Evolutionary conservation across 2,888 invertebrate species (phyloP).

Genomic region (Tenthredo mesomela): DNA sequence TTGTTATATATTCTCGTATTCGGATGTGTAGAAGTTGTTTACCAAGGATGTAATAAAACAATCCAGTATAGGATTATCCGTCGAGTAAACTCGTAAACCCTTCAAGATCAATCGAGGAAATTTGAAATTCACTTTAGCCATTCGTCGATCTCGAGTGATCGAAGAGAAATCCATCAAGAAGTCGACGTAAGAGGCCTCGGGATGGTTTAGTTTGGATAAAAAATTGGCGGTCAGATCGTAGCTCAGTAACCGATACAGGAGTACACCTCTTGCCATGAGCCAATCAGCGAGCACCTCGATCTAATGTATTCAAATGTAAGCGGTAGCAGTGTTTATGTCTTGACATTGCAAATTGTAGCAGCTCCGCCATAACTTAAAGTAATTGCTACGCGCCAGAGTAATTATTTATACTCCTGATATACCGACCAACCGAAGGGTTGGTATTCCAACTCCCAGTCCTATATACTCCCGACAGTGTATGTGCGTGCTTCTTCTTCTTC

Average conservation of each 20-base stretch:
- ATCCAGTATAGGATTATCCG: constrained; percentile 38
- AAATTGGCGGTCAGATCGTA: constrained; percentile 77
- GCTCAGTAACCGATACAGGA: constrained; percentile 72
- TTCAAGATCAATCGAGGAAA: constrained; percentile 63
- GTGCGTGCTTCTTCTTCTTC: not conserved
- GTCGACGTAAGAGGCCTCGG: constrained; percentile 59
- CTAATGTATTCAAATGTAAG: constrained; percentile 78
- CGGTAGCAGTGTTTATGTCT: constrained; percentile 78
- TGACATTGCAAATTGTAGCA: constrained; percentile 78
- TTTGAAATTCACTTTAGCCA: constrained; percentile 60
- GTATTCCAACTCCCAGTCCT: constrained; percentile 53
- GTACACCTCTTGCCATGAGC: constrained; percentile 66
- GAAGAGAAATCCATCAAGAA: constrained; percentile 51
- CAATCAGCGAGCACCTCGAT: constrained; percentile 72
- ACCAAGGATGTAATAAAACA: constrained; percentile 32
- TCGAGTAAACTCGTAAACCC: constrained; percentile 63
- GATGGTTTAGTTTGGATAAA: constrained; percentile 72
- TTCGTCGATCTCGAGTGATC: constrained; percentile 51
- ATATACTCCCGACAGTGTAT: not conserved
- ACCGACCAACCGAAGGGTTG: constrained; percentile 64
- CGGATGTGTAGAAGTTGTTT: not conserved
- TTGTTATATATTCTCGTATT: not conserved
- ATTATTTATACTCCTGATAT: constrained; percentile 77
- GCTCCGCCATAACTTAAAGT: constrained; percentile 78
- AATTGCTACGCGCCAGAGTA: constrained; percentile 77